A percentile compares a stretch with the other conserved stretches of the same genome.
These are phyloP conservation scores for Aporrectodea caliginosa DNA, from an alignment of 1,140 invertebrate genomes.

Conservation along the genomic window DNA sequence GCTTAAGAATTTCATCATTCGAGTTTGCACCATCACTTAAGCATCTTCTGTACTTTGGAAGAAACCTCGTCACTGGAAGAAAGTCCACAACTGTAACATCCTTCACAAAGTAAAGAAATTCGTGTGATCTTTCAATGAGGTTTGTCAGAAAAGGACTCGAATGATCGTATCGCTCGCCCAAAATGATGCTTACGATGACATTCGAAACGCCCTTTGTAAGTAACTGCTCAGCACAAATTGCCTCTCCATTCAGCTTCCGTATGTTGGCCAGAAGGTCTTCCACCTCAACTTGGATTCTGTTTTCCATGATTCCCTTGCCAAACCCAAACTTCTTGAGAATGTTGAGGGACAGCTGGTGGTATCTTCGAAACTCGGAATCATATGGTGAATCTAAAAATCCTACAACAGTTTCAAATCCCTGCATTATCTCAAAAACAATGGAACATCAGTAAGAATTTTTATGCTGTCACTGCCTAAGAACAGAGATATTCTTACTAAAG, in stretches of 20 bases:
- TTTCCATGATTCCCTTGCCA: conserved; percentile 1
- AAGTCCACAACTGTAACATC: conserved; percentile 3
- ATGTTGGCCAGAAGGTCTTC: not conserved
- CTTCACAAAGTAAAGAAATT: not conserved
- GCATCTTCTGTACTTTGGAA: not conserved
- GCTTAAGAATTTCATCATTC: not conserved
- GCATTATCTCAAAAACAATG: too few species aligned
- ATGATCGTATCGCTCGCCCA: too few species aligned
- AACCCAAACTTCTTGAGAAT: conserved; percentile 9
- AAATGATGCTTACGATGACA: conserved; percentile 5
- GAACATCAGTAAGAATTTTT: too few species aligned
- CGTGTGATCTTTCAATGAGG: too few species aligned
- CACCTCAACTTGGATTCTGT: not conserved
- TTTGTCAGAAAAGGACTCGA: too few species aligned
- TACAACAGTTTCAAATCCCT: too few species aligned
- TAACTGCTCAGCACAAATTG: not conserved
- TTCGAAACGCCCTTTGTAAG: not conserved
- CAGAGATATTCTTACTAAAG: too few species aligned
- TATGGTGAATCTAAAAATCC: not conserved
- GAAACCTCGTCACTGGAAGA: not conserved
- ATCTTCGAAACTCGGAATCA: not conserved
- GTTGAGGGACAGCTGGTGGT: not conserved
- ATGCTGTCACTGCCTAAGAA: too few species aligned
- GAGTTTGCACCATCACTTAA: not conserved
- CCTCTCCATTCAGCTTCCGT: too few species aligned